Evolutionary conservation across 2,113 vertebrate species (phyloP).

Genomic region (Lycocorax pyrrhopterus): DNA sequence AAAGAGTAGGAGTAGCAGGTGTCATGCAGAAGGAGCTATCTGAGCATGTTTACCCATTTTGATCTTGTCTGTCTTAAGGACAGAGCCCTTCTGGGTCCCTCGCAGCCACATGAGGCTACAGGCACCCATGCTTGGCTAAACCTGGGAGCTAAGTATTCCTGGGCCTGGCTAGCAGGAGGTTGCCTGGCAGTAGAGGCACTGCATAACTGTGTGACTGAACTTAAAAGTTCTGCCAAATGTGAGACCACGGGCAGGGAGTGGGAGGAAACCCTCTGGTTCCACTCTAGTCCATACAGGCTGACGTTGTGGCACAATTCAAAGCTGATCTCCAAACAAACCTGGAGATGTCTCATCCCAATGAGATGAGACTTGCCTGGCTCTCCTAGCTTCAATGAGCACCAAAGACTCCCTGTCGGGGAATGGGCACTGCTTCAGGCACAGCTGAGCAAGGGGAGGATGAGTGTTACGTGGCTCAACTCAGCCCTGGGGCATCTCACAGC

Average conservation of each 20-base stretch:
- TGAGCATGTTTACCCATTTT: background rate
- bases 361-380: background rate
- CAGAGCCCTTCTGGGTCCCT: background rate
- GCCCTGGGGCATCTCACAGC: background rate
- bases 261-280: background rate
- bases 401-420: background rate
- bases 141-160: background rate
- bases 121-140: background rate
- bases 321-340: background rate
- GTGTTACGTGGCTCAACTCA: background rate
- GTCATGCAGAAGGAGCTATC: background rate
- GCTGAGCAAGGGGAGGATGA: background rate
- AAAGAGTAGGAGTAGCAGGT: slow-evolving; percentile 8
- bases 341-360: background rate
- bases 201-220: background rate
- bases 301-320: background rate
- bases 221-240: background rate
- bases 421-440: background rate
- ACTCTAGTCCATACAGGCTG: background rate
- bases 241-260: background rate
- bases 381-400: background rate
- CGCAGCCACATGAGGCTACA: background rate
- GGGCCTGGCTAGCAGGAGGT: background rate
- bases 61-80: background rate
- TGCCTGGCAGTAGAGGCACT: background rate